Evolutionary conservation across 2,888 invertebrate genomes (phyloP).

Genomic region (Homarus gammarus): DNA sequence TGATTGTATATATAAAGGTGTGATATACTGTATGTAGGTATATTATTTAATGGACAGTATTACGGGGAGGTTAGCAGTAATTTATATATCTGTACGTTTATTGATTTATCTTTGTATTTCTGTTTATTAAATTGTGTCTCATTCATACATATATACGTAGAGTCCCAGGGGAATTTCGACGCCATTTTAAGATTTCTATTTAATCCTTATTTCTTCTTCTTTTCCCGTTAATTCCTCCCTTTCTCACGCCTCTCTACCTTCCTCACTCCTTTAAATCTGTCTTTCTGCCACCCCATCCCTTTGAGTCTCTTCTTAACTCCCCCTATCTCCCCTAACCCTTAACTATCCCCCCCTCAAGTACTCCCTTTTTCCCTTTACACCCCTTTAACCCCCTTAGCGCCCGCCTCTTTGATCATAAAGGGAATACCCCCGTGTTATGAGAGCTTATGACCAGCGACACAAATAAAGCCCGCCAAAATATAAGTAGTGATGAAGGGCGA

Average conservation of each 20-base stretch:
- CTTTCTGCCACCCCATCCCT: neutral
- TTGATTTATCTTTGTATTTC: no score
- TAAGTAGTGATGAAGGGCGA: slow-evolving; percentile 33
- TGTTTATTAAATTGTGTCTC: no score
- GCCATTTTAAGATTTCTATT: no score
- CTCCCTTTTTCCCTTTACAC: neutral
- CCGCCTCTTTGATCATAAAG: slow-evolving; percentile 21
- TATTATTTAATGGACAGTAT: no score
- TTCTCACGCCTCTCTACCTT: neutral
- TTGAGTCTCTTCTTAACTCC: neutral
- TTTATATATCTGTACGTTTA: no score
- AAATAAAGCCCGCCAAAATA: slow-evolving; percentile 21
- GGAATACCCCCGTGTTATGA: slow-evolving; percentile 32
- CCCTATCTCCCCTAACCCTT: neutral
- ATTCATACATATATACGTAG: no score
- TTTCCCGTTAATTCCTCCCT: no score
- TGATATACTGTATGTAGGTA: no score
- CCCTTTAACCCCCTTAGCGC: neutral
- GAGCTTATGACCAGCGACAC: slow-evolving; percentile 33
- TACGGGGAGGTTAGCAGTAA: no score
- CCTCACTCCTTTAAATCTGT: neutral
- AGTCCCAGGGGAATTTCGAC: no score
- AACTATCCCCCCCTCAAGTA: neutral
- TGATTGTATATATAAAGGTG: no score
- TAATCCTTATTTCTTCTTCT: no score